Evolutionary conservation across 2,113 vertebrate genomes (phyloP).

Genomic region (Lucifuga dentata): DNA sequence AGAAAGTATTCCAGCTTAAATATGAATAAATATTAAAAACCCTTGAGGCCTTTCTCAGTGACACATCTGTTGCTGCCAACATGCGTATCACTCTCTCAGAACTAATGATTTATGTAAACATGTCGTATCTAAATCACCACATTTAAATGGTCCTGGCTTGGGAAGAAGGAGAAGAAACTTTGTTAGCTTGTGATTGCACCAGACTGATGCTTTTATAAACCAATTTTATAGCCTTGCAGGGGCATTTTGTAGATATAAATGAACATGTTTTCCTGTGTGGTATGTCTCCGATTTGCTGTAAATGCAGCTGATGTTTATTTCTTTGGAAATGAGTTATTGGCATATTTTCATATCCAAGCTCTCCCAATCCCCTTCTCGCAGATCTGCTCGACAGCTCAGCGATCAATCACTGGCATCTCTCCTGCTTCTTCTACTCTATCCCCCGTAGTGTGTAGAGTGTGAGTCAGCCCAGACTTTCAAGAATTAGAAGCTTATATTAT

Average conservation of each 20-base stretch:
- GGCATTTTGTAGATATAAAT: constrained; percentile 36
- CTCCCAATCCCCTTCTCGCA: constrained; percentile 60
- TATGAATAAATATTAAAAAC: constrained; percentile 49
- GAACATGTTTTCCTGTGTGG: constrained; percentile 24
- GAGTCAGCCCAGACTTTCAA: constrained; percentile 64
- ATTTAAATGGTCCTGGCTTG: too few species aligned
- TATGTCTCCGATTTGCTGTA: constrained; percentile 54
- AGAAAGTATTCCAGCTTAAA: constrained; percentile 23
- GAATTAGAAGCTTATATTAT: constrained; percentile 64
- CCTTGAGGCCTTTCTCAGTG: constrained; percentile 17
- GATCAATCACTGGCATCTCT: constrained; percentile 75
- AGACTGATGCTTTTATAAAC: not conserved
- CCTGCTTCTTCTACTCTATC: constrained; percentile 56
- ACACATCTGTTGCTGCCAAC: constrained; percentile 42
- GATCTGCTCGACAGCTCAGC: constrained; percentile 60
- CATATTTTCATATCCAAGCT: constrained; percentile 70
- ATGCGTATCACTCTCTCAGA: constrained; percentile 15
- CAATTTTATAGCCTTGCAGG: too few species aligned
- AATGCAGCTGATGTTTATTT: constrained; percentile 70
- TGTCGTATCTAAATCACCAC: not conserved
- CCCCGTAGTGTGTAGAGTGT: constrained; percentile 41
- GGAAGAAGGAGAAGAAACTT: too few species aligned
- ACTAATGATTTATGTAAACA: constrained; percentile 30
- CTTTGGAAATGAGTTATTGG: constrained; percentile 69
- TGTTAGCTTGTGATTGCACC: constrained; percentile 3